Percentiles rank a stretch among this genome's conserved stretches.
Conservation (phyloP, 1,140 invertebrate species). For the Heliconius eleuchia region DNA sequence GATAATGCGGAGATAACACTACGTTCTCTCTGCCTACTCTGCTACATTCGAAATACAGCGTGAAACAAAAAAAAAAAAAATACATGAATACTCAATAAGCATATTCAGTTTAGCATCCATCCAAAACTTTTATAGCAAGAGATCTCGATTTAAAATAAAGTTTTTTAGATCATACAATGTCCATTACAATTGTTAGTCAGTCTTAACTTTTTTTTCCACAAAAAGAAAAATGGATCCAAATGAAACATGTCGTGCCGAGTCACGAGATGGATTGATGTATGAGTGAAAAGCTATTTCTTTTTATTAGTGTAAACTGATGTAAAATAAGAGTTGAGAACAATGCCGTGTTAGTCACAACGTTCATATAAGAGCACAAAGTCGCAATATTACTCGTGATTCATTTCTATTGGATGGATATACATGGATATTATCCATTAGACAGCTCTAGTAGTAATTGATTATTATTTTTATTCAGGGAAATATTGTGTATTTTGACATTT, state of each 20-base stretch:
- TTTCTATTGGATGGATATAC: not conserved
- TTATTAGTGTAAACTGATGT: not conserved
- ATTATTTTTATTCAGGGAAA: too few species aligned
- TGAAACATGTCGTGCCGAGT: not conserved
- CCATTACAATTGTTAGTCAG: not conserved
- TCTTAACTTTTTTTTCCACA: not conserved
- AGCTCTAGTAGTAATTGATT: too few species aligned
- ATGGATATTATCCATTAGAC: not conserved
- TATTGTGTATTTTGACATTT: too few species aligned
- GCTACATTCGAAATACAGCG: too few species aligned
- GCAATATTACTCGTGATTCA: not conserved
- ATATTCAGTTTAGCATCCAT: not conserved
- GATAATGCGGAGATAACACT: too few species aligned
- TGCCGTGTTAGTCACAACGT: constrained; percentile 1
- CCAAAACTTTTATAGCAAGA: too few species aligned
- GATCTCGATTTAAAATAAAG: not conserved
- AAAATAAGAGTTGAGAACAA: not conserved
- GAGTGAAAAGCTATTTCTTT: constrained; percentile 10
- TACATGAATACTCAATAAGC: not conserved
- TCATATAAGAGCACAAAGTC: not conserved
- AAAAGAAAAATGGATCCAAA: not conserved
- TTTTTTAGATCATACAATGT: not conserved
- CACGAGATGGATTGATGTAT: not conserved
- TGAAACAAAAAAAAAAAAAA: too few species aligned
- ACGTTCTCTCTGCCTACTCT: too few species aligned